A percentile compares a stretch with the other conserved stretches of the same genome.
Evolutionary conservation across 2,888 invertebrate genomes (phyloP).

Genomic region (Stenolophus ochropezus): DNA sequence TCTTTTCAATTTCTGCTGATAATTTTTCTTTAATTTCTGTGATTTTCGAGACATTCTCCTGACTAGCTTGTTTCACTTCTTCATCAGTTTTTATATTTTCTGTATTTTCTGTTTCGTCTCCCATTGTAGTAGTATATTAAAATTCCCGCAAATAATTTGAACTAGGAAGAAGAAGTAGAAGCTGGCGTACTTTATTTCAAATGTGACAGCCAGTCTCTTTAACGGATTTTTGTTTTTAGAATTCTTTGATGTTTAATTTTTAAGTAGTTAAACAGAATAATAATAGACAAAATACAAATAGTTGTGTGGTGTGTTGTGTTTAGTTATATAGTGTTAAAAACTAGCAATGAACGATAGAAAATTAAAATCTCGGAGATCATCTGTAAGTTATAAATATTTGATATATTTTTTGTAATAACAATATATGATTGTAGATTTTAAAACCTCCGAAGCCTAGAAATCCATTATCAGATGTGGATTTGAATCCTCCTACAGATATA

Average conservation of each 20-base stretch:
- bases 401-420: neutral
- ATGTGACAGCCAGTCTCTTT: neutral
- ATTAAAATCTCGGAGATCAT: slow-evolving; percentile 54
- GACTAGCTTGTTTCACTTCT: slow-evolving; percentile 18
- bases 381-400: slow-evolving; percentile 53
- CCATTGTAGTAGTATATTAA: neutral
- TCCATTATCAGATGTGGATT: slow-evolving; percentile 64
- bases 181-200: slow-evolving; percentile 3
- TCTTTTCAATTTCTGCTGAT: slow-evolving; percentile 54
- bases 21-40: slow-evolving; percentile 41
- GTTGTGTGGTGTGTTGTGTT: too few relatives aligned
- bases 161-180: slow-evolving; percentile 7
- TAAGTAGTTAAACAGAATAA: neutral
- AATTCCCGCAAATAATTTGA: neutral
- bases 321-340: neutral
- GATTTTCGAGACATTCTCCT: slow-evolving; percentile 70
- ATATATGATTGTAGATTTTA: slow-evolving; percentile 62
- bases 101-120: neutral
- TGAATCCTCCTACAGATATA: slow-evolving; percentile 61
- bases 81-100: neutral
- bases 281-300: too few relatives aligned
- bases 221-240: slow-evolving; percentile 19
- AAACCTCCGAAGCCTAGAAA: slow-evolving; percentile 65
- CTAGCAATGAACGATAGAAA: slow-evolving; percentile 24
- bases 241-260: neutral